Evolutionary conservation across 2,797 vertebrate genomes (phyloP).

Genomic region (Neosilurus mollespiculum): DNA sequence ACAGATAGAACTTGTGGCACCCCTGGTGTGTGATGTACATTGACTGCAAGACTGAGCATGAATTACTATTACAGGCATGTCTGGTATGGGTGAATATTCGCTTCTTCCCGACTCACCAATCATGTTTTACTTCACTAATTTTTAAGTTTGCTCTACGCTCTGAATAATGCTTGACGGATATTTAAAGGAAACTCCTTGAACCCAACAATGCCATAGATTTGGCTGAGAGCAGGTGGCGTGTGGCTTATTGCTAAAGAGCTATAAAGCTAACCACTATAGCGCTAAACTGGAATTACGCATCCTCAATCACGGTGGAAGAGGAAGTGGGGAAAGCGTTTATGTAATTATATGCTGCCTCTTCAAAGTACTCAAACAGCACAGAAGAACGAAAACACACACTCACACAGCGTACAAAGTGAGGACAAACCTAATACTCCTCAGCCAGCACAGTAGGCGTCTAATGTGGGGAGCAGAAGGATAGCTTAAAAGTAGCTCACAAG

Average conservation of each 20-base stretch:
- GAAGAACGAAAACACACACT: neutral
- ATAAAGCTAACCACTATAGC: conserved; percentile 21
- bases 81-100: neutral
- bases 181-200: neutral
- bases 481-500: conserved; percentile 27
- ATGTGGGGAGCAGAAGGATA: conserved; percentile 26
- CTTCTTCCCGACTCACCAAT: neutral
- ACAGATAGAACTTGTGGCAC: too few relatives aligned
- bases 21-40: too few relatives aligned
- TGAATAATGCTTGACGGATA: neutral
- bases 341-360: conserved; percentile 19
- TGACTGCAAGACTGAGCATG: neutral
- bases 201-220: conserved; percentile 13
- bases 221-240: conserved; percentile 14
- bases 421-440: conserved; percentile 8
- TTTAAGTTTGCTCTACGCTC: neutral
- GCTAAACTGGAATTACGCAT: conserved; percentile 20
- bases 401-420: conserved; percentile 28
- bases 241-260: conserved; percentile 17
- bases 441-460: conserved; percentile 5
- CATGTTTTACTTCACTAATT: neutral
- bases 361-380: conserved; percentile 22
- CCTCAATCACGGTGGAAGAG: conserved; percentile 29
- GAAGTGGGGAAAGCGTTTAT: conserved; percentile 20
- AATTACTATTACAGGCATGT: neutral